Evolutionary conservation across 2,113 vertebrate species (phyloP).

Genomic region (Catharus bicknelli): DNA sequence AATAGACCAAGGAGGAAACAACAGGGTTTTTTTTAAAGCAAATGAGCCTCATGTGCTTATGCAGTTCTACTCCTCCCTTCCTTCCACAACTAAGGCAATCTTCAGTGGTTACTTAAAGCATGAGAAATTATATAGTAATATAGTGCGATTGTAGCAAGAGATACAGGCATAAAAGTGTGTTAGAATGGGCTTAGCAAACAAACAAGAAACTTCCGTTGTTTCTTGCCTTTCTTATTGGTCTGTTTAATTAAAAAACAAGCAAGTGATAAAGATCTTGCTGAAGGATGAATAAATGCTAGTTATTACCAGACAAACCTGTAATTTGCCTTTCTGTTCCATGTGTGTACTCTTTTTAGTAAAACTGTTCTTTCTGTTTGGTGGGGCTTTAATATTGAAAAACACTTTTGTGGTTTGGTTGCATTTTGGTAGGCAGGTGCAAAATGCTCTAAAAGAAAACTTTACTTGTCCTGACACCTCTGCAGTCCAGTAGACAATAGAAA

Average conservation of each 20-base stretch:
- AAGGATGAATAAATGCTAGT: slow-evolving; percentile 11
- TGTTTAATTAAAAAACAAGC: slow-evolving; percentile 51
- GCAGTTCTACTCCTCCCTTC: slow-evolving; percentile 39
- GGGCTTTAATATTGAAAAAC: background rate
- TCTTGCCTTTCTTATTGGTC: slow-evolving; percentile 46
- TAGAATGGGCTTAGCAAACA: slow-evolving; percentile 40
- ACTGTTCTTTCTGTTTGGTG: background rate
- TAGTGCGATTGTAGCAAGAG: slow-evolving; percentile 15
- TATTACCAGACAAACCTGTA: background rate
- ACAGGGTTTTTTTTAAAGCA: slow-evolving; percentile 38
- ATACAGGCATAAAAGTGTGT: background rate
- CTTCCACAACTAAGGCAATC: slow-evolving; percentile 14
- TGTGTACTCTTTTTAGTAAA: background rate
- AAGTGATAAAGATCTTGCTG: slow-evolving; percentile 52
- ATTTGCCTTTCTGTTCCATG: background rate
- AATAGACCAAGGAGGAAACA: slow-evolving; percentile 57
- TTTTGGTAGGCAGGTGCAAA: background rate
- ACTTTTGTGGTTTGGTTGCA: background rate
- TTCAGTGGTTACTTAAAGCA: slow-evolving; percentile 38
- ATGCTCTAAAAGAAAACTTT: background rate
- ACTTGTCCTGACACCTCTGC: background rate
- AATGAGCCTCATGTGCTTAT: slow-evolving; percentile 17
- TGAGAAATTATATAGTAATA: slow-evolving; percentile 38
- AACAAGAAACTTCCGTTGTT: slow-evolving; percentile 21
- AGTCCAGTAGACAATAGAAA: background rate